Evolutionary conservation across 2,797 vertebrate genomes (phyloP).

Genomic region (Anableps anableps): DNA sequence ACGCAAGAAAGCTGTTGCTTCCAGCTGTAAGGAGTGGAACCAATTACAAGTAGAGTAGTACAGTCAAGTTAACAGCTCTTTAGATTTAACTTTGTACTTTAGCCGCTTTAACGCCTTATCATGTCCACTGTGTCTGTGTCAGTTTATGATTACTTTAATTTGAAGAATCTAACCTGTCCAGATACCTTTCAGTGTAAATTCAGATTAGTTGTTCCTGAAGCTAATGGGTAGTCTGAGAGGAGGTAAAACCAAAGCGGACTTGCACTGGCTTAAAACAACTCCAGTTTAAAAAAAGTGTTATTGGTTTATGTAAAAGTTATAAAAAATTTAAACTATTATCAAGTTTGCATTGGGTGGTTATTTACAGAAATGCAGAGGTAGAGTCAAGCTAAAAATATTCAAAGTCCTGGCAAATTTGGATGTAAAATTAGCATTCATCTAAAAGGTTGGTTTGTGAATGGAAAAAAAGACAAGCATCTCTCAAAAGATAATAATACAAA

Average conservation of each 20-base stretch:
- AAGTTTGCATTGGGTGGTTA: neutral
- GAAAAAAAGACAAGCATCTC: too few species aligned
- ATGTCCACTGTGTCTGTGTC: neutral
- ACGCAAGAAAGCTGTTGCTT: neutral
- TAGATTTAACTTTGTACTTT: neutral
- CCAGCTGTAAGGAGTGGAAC: neutral
- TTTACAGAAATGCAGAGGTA: too few species aligned
- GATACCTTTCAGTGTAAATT: neutral
- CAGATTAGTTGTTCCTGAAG: neutral
- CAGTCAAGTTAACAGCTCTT: neutral
- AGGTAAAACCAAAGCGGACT: neutral
- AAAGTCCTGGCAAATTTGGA: too few species aligned
- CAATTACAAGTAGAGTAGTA: neutral
- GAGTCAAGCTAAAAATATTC: neutral
- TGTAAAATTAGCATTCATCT: too few species aligned
- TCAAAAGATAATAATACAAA: too few species aligned
- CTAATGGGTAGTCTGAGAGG: neutral
- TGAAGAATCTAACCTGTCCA: neutral
- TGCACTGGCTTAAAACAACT: neutral
- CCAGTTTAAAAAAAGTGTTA: neutral
- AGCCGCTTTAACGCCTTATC: neutral
- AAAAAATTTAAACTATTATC: neutral
- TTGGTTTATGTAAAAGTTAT: neutral
- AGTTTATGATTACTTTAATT: neutral
- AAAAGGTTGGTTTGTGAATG: too few species aligned